phyloP scores from a whole-genome alignment of 2,113 vertebrate species.

The Chlorocebus sabaeus region DNA sequence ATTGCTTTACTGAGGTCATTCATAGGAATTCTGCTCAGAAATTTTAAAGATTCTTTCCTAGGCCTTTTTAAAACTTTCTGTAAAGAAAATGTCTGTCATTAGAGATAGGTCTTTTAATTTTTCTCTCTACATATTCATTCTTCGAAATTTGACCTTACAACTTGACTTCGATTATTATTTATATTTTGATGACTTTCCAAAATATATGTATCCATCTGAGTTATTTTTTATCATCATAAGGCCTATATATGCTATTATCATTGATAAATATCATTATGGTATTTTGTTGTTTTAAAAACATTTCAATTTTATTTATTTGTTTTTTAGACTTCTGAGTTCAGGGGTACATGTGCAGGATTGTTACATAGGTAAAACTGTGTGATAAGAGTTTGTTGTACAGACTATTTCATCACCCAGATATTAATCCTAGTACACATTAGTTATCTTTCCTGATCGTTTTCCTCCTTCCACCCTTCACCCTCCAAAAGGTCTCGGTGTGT shows the following conservation, averaged over 20 bases:
- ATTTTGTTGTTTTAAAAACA: background rate
- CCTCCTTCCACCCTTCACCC: too few relatives aligned
- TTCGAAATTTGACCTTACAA: background rate
- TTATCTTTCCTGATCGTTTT: too few relatives aligned
- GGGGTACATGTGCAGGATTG: too few relatives aligned
- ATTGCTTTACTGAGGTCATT: background rate
- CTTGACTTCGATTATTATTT: background rate
- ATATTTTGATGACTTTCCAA: background rate
- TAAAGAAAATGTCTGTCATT: too few relatives aligned
- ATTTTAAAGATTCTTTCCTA: background rate
- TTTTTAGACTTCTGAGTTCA: too few relatives aligned
- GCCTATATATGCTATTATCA: background rate
- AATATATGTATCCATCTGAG: background rate
- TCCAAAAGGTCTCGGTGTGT: too few relatives aligned
- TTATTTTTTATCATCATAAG: background rate
- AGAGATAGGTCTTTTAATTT: background rate
- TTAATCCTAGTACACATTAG: too few relatives aligned
- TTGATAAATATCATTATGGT: background rate
- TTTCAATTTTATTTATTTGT: background rate
- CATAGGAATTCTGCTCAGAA: background rate
- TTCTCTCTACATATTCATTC: background rate
- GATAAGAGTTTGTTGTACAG: too few relatives aligned
- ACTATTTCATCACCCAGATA: too few relatives aligned
- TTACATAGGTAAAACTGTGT: too few relatives aligned
- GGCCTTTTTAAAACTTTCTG: background rate